Conservation (phyloP, 2,797 vertebrate genomes). For the Molossus molossus region DNA sequence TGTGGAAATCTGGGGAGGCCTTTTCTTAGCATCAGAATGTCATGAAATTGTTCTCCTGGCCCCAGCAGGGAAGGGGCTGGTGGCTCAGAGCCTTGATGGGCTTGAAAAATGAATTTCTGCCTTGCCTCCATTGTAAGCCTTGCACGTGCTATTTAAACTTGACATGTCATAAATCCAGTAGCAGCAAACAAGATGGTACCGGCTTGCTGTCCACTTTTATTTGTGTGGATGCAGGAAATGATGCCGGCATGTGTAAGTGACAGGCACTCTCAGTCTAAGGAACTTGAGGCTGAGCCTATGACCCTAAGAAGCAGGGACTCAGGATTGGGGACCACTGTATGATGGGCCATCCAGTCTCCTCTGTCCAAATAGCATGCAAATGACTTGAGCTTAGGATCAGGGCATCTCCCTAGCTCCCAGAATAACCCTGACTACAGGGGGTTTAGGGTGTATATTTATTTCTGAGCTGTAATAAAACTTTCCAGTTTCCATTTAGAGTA, state of each 20-base stretch:
- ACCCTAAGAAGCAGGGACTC: not conserved
- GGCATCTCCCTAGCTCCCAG: not conserved
- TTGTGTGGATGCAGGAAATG: constrained; percentile 73
- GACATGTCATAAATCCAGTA: constrained; percentile 88
- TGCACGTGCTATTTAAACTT: constrained; percentile 88
- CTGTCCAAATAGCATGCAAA: not conserved
- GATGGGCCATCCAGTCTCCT: not conserved
- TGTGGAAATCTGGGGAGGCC: constrained; percentile 39
- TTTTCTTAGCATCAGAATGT: constrained; percentile 68
- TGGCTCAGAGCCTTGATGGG: constrained; percentile 70
- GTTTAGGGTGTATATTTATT: not conserved
- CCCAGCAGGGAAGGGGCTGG: not conserved
- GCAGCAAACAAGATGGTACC: constrained; percentile 76
- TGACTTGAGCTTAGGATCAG: not conserved
- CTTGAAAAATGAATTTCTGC: constrained; percentile 85
- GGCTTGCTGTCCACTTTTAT: constrained; percentile 83
- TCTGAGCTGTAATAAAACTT: constrained; percentile 27
- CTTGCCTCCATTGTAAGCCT: constrained; percentile 82
- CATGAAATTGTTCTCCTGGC: constrained; percentile 67
- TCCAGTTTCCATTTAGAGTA: not conserved
- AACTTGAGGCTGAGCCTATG: not conserved
- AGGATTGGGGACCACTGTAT: not conserved
- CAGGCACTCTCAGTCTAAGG: not conserved
- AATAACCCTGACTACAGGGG: not conserved
- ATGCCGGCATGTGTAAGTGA: constrained; percentile 20